Conservation (phyloP, 64 coral and sea anemone species). For the Porites australiensis region DNA sequence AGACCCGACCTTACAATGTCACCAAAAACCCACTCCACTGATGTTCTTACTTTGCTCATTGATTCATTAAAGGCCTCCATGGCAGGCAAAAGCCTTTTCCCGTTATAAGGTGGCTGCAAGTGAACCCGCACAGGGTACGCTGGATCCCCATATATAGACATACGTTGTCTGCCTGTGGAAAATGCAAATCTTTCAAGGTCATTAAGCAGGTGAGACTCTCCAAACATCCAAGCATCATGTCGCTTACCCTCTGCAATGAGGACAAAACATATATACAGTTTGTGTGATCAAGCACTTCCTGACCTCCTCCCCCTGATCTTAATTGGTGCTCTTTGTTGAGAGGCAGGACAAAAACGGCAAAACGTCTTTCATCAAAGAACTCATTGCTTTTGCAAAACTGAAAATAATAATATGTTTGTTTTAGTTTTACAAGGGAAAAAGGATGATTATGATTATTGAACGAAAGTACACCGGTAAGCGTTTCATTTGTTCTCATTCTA, state of each 20-base stretch:
- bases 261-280: not conserved
- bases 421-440: too few relatives aligned
- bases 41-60: constrained; percentile 28
- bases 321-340: too few relatives aligned
- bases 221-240: constrained; percentile 58
- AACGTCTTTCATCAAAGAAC: too few relatives aligned
- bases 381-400: too few relatives aligned
- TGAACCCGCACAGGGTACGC: constrained; percentile 47
- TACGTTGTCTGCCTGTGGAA: not conserved
- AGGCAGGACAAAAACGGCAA: too few relatives aligned
- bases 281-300: too few relatives aligned
- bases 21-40: constrained; percentile 50
- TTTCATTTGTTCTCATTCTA: too few relatives aligned
- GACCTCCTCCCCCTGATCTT: too few relatives aligned
- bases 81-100: not conserved
- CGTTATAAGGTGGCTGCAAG: constrained; percentile 40
- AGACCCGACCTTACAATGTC: constrained; percentile 21
- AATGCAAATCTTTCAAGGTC: constrained; percentile 33
- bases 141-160: constrained; percentile 59
- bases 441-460: too few relatives aligned
- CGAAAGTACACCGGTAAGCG: too few relatives aligned
- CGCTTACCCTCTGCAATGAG: not conserved
- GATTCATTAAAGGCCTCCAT: constrained; percentile 38
- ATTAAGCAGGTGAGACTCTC: constrained; percentile 33
- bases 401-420: too few relatives aligned